Conservation (phyloP, 2,888 invertebrate genomes). For the Lepetodrilus schrolli region DNA sequence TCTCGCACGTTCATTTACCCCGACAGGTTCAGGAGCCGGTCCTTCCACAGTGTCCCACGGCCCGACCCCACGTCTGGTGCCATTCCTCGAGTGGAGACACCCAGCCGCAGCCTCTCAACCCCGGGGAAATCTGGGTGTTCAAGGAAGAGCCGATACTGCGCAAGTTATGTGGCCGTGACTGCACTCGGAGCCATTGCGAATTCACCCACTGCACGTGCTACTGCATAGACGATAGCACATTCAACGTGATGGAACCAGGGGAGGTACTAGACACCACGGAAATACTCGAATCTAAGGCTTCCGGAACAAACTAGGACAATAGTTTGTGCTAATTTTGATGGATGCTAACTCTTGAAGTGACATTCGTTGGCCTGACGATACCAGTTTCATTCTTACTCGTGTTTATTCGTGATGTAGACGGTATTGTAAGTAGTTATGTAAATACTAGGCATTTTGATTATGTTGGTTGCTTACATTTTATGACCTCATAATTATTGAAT, state of each 20-base stretch:
- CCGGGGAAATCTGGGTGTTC: neutral
- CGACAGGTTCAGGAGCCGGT: constrained; percentile 29
- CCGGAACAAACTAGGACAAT: no score
- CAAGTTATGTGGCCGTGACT: neutral
- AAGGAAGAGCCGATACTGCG: neutral
- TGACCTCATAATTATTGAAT: no score
- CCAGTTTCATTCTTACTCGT: no score
- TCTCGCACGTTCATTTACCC: no score
- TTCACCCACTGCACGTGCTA: neutral
- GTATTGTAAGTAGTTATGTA: no score
- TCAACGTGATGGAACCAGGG: neutral
- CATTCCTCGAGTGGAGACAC: neutral
- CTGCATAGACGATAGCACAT: neutral
- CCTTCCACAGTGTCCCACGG: neutral
- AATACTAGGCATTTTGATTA: no score
- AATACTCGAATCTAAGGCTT: neutral
- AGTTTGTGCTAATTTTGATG: no score
- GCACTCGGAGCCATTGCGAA: neutral
- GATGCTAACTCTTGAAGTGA: no score
- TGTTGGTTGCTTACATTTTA: no score
- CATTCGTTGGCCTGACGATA: no score
- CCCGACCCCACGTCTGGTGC: neutral
- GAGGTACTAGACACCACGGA: neutral
- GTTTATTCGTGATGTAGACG: no score
- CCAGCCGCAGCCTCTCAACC: neutral